Conservation (phyloP, 2,113 vertebrate genomes). For the Glaucidium brasilianum region DNA sequence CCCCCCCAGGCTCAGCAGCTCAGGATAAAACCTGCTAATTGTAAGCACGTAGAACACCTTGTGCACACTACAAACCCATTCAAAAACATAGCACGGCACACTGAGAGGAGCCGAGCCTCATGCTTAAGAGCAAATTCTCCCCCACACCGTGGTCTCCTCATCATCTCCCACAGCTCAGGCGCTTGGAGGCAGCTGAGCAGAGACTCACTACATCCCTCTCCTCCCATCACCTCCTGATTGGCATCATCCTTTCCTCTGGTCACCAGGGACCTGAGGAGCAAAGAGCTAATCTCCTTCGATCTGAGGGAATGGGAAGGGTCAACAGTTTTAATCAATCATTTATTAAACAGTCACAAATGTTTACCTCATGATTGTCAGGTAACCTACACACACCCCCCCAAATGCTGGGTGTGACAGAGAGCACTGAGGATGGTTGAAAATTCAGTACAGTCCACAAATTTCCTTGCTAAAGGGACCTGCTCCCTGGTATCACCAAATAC, state of each 20-base stretch:
- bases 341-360: neutral
- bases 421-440: neutral
- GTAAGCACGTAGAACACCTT: neutral
- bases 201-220: neutral
- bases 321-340: neutral
- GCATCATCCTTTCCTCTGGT: neutral
- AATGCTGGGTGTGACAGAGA: neutral
- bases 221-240: neutral
- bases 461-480: neutral
- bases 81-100: neutral
- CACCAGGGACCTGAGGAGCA: neutral
- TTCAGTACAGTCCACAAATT: neutral
- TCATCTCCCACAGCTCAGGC: neutral
- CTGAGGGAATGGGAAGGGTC: neutral
- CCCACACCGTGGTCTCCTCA: fast-evolving
- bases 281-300: neutral
- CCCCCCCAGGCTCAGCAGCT: fast-evolving
- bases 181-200: neutral
- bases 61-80: neutral
- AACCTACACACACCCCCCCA: neutral
- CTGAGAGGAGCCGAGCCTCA: neutral
- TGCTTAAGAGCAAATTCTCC: neutral
- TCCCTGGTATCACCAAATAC: neutral
- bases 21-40: neutral
- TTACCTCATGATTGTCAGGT: neutral